These are phyloP conservation scores for Drosophila formosana DNA, from an alignment of 2,888 invertebrate species.

Conservation along the genomic window DNA sequence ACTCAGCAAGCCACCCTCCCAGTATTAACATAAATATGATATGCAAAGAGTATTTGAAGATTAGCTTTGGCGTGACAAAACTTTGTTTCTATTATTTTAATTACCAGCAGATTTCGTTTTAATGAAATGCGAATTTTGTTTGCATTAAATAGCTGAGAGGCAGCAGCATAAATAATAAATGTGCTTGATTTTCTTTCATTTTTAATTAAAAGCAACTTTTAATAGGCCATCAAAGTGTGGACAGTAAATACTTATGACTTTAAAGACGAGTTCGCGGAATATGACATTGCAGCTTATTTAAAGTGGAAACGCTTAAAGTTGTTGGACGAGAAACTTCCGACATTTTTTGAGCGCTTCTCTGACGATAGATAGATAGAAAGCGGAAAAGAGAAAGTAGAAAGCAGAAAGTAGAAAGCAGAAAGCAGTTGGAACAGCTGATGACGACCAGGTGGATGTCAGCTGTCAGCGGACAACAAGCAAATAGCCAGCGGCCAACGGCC, in stretches of 20 bases:
- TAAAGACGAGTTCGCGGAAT: background rate
- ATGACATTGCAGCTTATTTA: background rate
- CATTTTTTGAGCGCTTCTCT: background rate
- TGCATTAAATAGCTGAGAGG: slow-evolving; percentile 4
- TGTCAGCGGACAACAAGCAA: slow-evolving; percentile 24
- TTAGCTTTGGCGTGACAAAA: background rate
- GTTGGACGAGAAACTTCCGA: background rate
- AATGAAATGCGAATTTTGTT: slow-evolving; percentile 1
- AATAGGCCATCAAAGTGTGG: background rate
- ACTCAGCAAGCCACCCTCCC: background rate
- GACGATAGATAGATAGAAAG: too few species aligned
- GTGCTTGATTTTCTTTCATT: background rate
- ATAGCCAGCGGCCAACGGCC: slow-evolving; percentile 13
- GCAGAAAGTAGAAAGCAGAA: background rate
- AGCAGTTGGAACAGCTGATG: slow-evolving; percentile 29
- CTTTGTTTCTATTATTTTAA: slow-evolving; percentile 7
- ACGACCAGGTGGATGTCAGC: slow-evolving; percentile 51
- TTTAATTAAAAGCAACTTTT: background rate
- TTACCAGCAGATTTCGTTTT: slow-evolving; percentile 19
- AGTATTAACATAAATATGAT: background rate
- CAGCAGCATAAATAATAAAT: background rate
- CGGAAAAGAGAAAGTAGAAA: slow-evolving; percentile 1
- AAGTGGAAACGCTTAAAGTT: slow-evolving; percentile 2
- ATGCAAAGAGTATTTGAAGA: background rate
- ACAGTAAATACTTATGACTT: background rate